These are phyloP conservation scores for Peribatodes rhomboidaria DNA, from an alignment of 2,888 invertebrate genomes.

Conservation along the genomic window DNA sequence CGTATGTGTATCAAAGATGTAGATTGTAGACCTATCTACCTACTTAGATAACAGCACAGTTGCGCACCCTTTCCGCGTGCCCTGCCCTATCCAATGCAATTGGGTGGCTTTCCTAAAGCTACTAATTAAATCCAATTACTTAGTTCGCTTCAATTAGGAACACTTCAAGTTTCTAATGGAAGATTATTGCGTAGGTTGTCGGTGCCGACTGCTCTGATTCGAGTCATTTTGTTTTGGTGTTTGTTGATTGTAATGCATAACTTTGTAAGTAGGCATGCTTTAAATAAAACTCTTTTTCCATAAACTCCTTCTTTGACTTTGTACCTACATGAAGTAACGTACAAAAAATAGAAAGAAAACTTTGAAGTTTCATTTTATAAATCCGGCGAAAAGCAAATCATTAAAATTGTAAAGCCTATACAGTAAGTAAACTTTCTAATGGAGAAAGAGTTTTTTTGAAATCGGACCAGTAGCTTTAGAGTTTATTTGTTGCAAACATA, in stretches of 20 bases:
- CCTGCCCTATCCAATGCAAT: constrained; percentile 47
- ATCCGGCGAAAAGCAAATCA: no score
- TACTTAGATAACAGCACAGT: constrained; percentile 9
- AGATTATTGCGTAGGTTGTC: constrained; percentile 46
- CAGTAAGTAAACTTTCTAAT: no score
- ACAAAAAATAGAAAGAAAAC: no score
- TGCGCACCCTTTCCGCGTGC: constrained; percentile 24
- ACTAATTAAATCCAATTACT: constrained; percentile 55
- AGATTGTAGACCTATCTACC: not conserved
- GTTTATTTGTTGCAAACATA: no score
- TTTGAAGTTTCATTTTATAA: no score
- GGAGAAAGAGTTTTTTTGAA: no score
- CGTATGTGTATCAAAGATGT: not conserved
- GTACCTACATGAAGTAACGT: no score
- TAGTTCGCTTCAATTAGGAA: constrained; percentile 49
- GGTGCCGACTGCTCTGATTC: constrained; percentile 24
- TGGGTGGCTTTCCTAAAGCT: constrained; percentile 43
- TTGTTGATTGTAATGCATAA: not conserved
- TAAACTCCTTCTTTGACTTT: no score
- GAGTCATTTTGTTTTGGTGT: constrained; percentile 20
- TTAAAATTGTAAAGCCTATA: no score
- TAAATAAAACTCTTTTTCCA: no score
- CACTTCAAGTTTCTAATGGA: constrained; percentile 46
- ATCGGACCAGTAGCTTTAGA: no score
- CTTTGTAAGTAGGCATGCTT: not conserved